Evolutionary conservation across 2,888 invertebrate species (phyloP), one percentile per base, ranked within the genome.

Genomic region (Cyclophora albipunctata): DNA sequence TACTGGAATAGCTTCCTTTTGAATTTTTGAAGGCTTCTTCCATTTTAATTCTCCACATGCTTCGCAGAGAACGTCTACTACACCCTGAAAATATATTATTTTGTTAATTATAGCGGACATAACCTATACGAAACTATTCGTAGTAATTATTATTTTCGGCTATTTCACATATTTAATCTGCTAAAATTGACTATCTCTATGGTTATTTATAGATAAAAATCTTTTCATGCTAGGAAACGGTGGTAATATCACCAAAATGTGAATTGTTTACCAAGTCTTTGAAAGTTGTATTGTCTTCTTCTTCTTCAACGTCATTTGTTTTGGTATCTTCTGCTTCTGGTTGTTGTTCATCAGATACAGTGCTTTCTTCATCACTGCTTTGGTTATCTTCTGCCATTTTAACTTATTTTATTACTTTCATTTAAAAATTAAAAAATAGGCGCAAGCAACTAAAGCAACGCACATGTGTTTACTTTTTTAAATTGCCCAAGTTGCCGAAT

Each of bases 11-110:
- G 99, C 91, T 86, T 99, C 98, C 55, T 90, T 92, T 78, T 99
- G 99, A 67, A 99, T 99, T 87, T 96, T 97, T 1, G 98, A 95
- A 0, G 99, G 99, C 34, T 88, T 82, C 71, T 93, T 95, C 99
- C 99, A 99, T 91, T 98, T 97, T 57, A 99, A 84, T 59, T 95
- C 93, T 62, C 92, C 92, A 76, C 98, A 98, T 0, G 98, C 96
- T 82, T 96, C 95, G 69, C 96, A 96, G 41, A 99, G 81, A 0
- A 93, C 93, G 62, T 98, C 98, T 4, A 95, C 93, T 7, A 99
- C 87, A 34, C 99, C 99, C 98, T 97, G 69, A 47, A 71, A 67
- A 49, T 34, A 44, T 34, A 34, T 53, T 1, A 41, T 43, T 45
- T 34, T 44, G 6, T 3, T 7, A 42, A 34, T 20, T 35, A 47